Percentiles rank a stretch among this genome's conserved stretches.
Conservation (phyloP, 2,113 vertebrate genomes). For the Paratilapia polleni region DNA sequence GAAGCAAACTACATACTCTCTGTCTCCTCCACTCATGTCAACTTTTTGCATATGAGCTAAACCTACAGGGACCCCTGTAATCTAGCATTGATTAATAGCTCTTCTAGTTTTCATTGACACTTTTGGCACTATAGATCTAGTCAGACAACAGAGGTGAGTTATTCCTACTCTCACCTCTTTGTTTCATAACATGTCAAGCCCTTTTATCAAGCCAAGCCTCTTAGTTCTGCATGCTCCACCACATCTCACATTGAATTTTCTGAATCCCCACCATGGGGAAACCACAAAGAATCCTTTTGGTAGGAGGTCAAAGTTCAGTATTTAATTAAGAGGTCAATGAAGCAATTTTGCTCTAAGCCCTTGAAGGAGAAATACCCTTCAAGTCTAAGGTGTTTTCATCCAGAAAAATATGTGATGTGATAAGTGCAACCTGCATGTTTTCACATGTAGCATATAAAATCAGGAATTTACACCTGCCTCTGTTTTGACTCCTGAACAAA, state of each 20-base stretch:
- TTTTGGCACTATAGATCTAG: background rate
- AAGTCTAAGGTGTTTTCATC: conserved; percentile 39
- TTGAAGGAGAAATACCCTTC: conserved; percentile 25
- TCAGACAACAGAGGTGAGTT: background rate
- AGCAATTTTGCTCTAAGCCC: conserved; percentile 45
- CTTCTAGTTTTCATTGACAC: background rate
- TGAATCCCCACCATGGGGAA: background rate
- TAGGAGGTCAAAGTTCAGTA: conserved; percentile 49
- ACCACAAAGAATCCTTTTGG: conserved; percentile 32
- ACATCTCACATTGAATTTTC: conserved; percentile 33
- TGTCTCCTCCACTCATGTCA: conserved; percentile 65
- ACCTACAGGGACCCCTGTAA: conserved; percentile 1
- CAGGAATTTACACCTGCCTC: conserved; percentile 38
- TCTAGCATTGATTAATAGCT: conserved; percentile 1
- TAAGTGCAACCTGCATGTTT: conserved; percentile 13
- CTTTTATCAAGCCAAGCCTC: conserved; percentile 2
- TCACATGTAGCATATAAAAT: conserved; percentile 16
- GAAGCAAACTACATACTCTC: conserved; percentile 56
- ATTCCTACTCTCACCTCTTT: background rate
- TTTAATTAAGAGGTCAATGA: conserved; percentile 60
- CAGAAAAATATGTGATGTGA: conserved; percentile 58
- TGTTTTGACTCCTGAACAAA: conserved; percentile 16
- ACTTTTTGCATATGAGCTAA: background rate
- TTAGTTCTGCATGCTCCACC: conserved; percentile 20
- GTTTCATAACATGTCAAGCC: conserved; percentile 23